Base-by-base conservation (phyloP, 2,797 vertebrate genomes). In the Diplodus puntazzo region DNA sequence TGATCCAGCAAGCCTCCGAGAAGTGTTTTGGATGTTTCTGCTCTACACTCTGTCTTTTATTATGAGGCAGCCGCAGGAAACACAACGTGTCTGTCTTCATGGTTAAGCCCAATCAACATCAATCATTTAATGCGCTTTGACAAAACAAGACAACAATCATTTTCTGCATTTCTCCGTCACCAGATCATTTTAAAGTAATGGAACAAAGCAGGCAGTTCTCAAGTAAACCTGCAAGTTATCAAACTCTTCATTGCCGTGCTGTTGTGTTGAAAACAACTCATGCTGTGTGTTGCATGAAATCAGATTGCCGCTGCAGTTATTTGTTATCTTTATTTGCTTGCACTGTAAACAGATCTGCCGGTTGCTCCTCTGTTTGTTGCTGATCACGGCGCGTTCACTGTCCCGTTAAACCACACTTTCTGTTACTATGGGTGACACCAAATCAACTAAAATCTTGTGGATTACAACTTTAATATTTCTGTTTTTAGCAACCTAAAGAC, bases 391-490 rank as follows among this genome's bases (percentile, higher is more conserved):
- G 10, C 12, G 11, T 59, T 9, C 12, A 10, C 57, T 39, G 16
- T 6, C 5, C 4, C 18, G 27, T 30, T 30, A 30, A 30, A 57
- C 17, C 3, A 5, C 12, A 54, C 21, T 23, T 25, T 12, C 43
- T 20, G 23, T 27, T 64, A 8, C 17, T 20, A 14, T 7, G 0
- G 18, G 12, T 43, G 34, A 54, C 20, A 25, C 21, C 14, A 68
- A 68, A 68, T 42, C 50, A 18, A 12, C 50, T 23, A 16, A 53
- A 53, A 23, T 54, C 30, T 21, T 23, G 11, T 14, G 53, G 66
- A 69, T 69, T 48, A 48, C 43, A 58, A 69, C 18, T 46, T 30
- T 3, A 52, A 72, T 25, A n/a, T 18, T 54, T 72, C 59, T 16
- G 21, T 55, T 73, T 73, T 55, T 34, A 48, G 9, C 18, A 9